phyloP scores from a whole-genome alignment of 2,888 invertebrate genomes.

The Ormyrus rosae region DNA sequence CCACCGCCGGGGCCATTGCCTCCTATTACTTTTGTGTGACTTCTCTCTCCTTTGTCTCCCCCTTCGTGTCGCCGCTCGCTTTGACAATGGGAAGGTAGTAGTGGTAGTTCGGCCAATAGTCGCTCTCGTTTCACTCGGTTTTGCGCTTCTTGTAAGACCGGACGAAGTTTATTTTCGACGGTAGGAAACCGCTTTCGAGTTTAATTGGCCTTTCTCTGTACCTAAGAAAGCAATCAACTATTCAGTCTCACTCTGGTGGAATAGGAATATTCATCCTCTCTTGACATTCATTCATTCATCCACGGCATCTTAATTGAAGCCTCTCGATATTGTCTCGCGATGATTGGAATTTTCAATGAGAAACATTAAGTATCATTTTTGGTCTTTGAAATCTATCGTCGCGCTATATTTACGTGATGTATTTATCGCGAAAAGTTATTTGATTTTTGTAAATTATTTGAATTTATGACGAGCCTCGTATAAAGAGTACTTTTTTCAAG shows the following conservation, averaged over 20 bases:
- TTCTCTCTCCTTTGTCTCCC: not conserved
- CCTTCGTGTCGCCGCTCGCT: not conserved
- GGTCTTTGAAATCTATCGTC: too few species aligned
- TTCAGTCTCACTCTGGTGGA: slow-evolving; percentile 2
- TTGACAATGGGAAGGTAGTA: not conserved
- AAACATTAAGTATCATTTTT: too few species aligned
- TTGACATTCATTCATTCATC: slow-evolving; percentile 13
- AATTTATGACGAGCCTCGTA: too few species aligned
- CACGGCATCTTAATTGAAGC: slow-evolving; percentile 23
- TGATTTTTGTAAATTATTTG: too few species aligned
- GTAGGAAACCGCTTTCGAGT: slow-evolving; percentile 72
- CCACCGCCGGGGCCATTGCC: not conserved
- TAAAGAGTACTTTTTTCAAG: too few species aligned
- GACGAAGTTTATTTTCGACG: slow-evolving; percentile 71
- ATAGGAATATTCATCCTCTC: not conserved
- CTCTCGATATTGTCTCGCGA: not conserved
- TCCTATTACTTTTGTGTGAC: slow-evolving; percentile 8
- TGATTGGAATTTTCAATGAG: slow-evolving; percentile 22
- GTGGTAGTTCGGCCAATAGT: not conserved
- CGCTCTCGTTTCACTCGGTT: slow-evolving; percentile 56
- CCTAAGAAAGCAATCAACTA: slow-evolving; percentile 62
- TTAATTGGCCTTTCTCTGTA: slow-evolving; percentile 72
- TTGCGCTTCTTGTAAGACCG: slow-evolving; percentile 68
- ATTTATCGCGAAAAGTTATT: too few species aligned
- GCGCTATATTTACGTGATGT: too few species aligned